A percentile compares a stretch with the other conserved stretches of the same genome.
Conservation (phyloP, 1,140 invertebrate genomes). For the Macrobrachium nipponense region DNA sequence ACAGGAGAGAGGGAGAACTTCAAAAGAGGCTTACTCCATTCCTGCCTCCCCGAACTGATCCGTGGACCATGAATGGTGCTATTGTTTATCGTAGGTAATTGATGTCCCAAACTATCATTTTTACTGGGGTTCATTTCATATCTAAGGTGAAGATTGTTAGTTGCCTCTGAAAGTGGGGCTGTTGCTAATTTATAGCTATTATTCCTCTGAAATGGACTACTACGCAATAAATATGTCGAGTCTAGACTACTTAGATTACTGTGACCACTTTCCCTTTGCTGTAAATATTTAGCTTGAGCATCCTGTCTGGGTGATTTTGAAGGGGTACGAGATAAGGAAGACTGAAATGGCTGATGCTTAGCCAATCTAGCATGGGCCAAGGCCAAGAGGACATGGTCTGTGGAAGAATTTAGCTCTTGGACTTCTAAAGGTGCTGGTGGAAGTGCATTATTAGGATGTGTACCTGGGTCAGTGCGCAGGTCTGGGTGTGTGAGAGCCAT, state of each 20-base stretch:
- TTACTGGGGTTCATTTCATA: slow-evolving; percentile 20
- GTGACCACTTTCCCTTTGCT: not conserved
- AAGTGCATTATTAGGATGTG: slow-evolving; percentile 45
- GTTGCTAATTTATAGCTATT: slow-evolving; percentile 61
- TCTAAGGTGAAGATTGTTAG: slow-evolving; percentile 50
- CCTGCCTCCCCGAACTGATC: slow-evolving; percentile 22
- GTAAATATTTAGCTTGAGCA: too few relatives aligned
- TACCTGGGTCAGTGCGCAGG: slow-evolving; percentile 62
- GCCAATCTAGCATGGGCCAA: slow-evolving; percentile 57
- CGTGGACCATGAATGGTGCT: slow-evolving; percentile 52
- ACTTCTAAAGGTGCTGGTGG: slow-evolving; percentile 37
- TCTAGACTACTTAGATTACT: slow-evolving; percentile 1
- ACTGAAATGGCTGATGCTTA: slow-evolving; percentile 37
- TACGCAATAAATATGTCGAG: slow-evolving; percentile 13
- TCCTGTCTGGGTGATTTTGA: too few relatives aligned
- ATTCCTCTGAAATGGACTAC: slow-evolving; percentile 59
- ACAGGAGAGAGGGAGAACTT: not conserved
- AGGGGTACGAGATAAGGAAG: not conserved
- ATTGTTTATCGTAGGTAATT: slow-evolving; percentile 48
- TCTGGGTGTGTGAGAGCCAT: slow-evolving; percentile 55
- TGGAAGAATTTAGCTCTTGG: slow-evolving; percentile 45
- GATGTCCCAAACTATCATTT: slow-evolving; percentile 16
- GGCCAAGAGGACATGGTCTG: slow-evolving; percentile 52
- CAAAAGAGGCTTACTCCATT: not conserved
- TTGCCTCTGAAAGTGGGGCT: slow-evolving; percentile 54